phyloP scores from a whole-genome alignment of 2,888 invertebrate species.

The Stictocephala bisonia region DNA sequence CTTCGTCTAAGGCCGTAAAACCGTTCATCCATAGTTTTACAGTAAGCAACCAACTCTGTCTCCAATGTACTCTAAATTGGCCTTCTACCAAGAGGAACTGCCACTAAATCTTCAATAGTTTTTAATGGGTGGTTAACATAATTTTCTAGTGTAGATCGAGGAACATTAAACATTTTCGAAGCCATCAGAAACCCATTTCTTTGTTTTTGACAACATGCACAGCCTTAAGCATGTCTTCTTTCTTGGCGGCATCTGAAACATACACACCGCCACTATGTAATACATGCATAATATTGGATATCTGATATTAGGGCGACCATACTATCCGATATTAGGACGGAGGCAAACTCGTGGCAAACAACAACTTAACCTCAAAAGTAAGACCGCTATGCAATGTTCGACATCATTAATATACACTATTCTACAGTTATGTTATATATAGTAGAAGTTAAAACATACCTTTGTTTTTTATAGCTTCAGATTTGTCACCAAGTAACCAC shows the following conservation, averaged over 20 bases:
- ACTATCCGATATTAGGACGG: not conserved
- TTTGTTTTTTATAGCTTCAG: too few species aligned
- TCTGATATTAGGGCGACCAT: not conserved
- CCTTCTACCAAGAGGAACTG: conserved; percentile 4
- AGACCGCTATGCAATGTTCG: too few species aligned
- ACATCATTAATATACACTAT: too few species aligned
- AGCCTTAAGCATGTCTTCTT: not conserved
- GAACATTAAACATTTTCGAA: not conserved
- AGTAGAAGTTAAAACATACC: too few species aligned
- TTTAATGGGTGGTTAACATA: not conserved
- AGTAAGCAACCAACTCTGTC: conserved; percentile 14
- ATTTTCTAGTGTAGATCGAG: not conserved
- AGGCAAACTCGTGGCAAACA: too few species aligned
- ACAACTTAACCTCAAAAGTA: too few species aligned
- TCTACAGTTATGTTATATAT: too few species aligned
- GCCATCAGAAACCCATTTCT: conserved; percentile 10
- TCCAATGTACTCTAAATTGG: conserved; percentile 19
- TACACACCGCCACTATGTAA: not conserved
- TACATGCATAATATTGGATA: not conserved
- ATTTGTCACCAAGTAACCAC: too few species aligned
- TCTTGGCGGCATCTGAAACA: not conserved
- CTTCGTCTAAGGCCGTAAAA: conserved; percentile 1
- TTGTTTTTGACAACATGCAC: not conserved
- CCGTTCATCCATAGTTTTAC: conserved; percentile 17
- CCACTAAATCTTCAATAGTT: not conserved